Percentiles rank a stretch among this genome's conserved stretches.
These are phyloP conservation scores for Cebus imitator DNA, from an alignment of 2,113 vertebrate genomes.

Conservation along the genomic window DNA sequence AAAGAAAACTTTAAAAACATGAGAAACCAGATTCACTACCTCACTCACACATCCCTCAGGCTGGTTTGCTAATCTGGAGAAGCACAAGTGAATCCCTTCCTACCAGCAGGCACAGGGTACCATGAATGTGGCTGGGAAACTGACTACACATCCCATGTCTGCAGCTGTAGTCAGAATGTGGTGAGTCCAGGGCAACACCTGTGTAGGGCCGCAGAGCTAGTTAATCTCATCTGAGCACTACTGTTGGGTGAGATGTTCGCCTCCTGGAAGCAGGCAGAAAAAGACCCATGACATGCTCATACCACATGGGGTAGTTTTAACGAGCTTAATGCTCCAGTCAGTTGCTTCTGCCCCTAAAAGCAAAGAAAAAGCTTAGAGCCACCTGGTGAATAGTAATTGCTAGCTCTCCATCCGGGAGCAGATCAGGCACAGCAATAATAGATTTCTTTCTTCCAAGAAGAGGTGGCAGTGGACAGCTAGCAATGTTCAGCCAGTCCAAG, in stretches of 20 bases:
- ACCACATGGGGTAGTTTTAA: constrained; percentile 44
- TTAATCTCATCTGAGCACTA: neutral
- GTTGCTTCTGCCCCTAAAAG: constrained; percentile 44
- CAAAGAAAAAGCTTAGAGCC: constrained; percentile 22
- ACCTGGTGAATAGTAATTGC: constrained; percentile 25
- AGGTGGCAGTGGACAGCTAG: neutral
- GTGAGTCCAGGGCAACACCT: neutral
- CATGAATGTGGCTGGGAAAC: fast-evolving
- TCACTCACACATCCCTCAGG: neutral
- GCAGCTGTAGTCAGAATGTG: neutral
- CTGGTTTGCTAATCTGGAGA: neutral
- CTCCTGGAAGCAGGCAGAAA: neutral
- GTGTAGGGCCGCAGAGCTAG: fast-evolving
- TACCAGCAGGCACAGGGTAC: neutral
- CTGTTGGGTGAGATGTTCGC: neutral
- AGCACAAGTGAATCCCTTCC: neutral
- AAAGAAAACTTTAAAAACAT: neutral
- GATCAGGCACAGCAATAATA: neutral
- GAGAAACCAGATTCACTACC: neutral
- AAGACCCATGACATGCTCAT: neutral
- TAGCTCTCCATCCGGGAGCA: neutral
- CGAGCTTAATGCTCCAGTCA: constrained; percentile 42
- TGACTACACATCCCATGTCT: neutral
- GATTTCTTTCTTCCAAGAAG: neutral
- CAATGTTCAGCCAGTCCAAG: neutral